Evolutionary conservation across 2,113 vertebrate species (phyloP).

Genomic region (Mormoops blainvillei): DNA sequence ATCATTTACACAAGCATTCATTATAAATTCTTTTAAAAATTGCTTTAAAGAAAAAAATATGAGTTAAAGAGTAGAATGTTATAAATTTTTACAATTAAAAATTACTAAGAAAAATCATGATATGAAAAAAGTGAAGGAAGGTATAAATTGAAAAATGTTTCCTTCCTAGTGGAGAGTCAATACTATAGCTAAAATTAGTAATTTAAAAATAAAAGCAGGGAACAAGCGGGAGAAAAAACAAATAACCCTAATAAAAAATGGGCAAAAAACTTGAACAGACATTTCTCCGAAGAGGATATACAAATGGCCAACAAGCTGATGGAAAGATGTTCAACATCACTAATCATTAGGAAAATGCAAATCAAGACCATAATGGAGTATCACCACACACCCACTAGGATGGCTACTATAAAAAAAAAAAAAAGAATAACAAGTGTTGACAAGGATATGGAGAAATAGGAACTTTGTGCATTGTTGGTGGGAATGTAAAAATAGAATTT

Average conservation of each 20-base stretch:
- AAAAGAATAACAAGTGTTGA: neutral
- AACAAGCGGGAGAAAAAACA: neutral
- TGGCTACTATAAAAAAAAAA: neutral
- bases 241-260: neutral
- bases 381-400: neutral
- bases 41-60: neutral
- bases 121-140: neutral
- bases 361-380: neutral
- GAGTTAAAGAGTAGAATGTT: neutral
- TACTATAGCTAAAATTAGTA: neutral
- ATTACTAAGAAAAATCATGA: constrained; percentile 4
- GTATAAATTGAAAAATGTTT: neutral
- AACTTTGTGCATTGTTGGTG: neutral
- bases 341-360: neutral
- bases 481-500: neutral
- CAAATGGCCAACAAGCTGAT: neutral
- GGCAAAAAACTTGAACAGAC: neutral
- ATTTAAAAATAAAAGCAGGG: neutral
- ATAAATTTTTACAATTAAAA: neutral
- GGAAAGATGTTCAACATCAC: neutral
- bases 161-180: neutral
- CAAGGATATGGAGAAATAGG: neutral
- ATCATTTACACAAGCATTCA: neutral
- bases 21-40: neutral
- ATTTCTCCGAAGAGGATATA: neutral